Conservation (phyloP, 92 coral and sea anemone species). For the Epizoanthus illoricatus region DNA sequence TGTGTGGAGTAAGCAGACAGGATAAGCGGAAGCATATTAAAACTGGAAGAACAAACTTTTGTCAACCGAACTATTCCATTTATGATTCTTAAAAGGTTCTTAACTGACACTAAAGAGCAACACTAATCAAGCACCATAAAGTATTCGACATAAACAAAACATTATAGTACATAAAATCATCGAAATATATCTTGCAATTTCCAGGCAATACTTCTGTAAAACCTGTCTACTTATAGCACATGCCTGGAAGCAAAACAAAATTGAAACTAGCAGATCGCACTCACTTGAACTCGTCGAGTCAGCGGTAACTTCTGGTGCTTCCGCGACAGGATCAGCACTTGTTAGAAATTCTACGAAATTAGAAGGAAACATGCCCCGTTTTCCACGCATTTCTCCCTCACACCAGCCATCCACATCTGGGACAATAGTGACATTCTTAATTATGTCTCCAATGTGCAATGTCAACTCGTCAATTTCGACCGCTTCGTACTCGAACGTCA, state of each 20-base stretch:
- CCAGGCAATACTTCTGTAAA: background rate
- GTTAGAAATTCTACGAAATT: constrained; percentile 80
- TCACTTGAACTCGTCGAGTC: constrained; percentile 35
- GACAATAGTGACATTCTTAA: constrained; percentile 56
- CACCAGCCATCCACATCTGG: constrained; percentile 94
- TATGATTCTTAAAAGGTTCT: background rate
- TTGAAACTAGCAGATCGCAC: background rate
- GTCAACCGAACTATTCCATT: constrained; percentile 7
- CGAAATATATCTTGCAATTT: background rate
- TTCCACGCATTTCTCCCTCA: constrained; percentile 81
- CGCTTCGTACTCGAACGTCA: constrained; percentile 79
- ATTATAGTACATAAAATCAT: background rate
- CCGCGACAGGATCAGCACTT: constrained; percentile 15
- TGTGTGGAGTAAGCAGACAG: too few relatives aligned
- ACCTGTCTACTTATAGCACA: background rate
- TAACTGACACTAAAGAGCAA: background rate
- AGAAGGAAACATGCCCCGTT: constrained; percentile 82
- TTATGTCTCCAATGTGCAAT: constrained; percentile 70
- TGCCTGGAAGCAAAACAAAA: constrained; percentile 5
- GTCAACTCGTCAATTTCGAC: constrained; percentile 74
- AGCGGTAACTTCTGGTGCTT: constrained; percentile 35
- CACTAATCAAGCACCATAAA: background rate
- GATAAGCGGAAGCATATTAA: background rate
- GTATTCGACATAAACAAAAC: background rate
- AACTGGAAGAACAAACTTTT: background rate